These are phyloP conservation scores for Phyllotreta cruciferae DNA, from an alignment of 2,888 invertebrate species.

Conservation along the genomic window DNA sequence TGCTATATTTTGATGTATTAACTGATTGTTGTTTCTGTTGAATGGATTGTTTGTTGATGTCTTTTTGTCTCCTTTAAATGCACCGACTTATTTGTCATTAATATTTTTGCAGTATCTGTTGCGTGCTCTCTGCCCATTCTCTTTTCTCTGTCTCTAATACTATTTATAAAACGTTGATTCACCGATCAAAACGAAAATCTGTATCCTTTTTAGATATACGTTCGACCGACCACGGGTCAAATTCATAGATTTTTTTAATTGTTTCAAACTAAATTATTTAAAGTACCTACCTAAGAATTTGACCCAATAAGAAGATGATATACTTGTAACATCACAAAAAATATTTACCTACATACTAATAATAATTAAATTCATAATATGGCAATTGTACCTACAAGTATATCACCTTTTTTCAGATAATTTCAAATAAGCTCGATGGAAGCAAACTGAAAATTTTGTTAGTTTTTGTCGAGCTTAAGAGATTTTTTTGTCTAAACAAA, in stretches of 20 bases:
- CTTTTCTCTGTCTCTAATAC: slow-evolving; percentile 33
- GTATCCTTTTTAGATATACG: slow-evolving; percentile 1
- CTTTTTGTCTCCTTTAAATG: slow-evolving; percentile 47
- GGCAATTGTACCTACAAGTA: background rate
- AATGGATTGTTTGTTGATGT: slow-evolving; percentile 49
- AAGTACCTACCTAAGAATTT: slow-evolving; percentile 2
- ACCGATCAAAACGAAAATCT: slow-evolving; percentile 7
- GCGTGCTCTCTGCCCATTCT: slow-evolving; percentile 49
- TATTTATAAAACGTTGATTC: slow-evolving; percentile 11
- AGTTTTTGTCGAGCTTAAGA: background rate
- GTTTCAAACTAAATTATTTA: background rate
- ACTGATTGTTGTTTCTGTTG: slow-evolving; percentile 45
- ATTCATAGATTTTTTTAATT: slow-evolving; percentile 2
- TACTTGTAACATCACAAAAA: background rate
- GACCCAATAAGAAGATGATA: slow-evolving; percentile 3
- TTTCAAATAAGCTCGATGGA: slow-evolving; percentile 4
- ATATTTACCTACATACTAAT: too few relatives aligned
- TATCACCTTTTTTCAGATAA: slow-evolving; percentile 3
- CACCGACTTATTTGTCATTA: slow-evolving; percentile 48
- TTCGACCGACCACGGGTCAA: slow-evolving; percentile 7
- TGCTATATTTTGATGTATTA: slow-evolving; percentile 48
- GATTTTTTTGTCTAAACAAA: slow-evolving; percentile 12
- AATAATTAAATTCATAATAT: too few relatives aligned
- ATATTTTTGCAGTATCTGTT: slow-evolving; percentile 46
- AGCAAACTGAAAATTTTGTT: background rate